Conservation (phyloP, 2,797 vertebrate species). For the Paguma larvata region DNA sequence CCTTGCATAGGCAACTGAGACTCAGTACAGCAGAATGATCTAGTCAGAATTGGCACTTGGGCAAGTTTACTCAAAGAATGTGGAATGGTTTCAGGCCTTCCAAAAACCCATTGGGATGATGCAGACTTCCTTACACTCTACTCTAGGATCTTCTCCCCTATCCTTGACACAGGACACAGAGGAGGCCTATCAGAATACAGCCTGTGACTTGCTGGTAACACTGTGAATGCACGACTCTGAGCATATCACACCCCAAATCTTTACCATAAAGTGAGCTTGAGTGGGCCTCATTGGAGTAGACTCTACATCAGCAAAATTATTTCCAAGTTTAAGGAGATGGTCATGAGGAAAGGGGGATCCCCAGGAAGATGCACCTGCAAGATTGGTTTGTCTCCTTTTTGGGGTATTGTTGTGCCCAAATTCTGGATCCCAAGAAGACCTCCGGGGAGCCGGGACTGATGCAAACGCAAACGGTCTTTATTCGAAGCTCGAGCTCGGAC, state of each 20-base stretch:
- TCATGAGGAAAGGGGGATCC: not conserved
- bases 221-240: not conserved
- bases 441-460: too few species aligned
- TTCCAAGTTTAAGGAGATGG: not conserved
- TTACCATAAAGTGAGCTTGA: not conserved
- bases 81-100: not conserved
- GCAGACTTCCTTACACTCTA: not conserved
- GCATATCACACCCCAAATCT: not conserved
- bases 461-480: too few species aligned
- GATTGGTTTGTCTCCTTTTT: not conserved
- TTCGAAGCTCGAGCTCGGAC: too few species aligned
- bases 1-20: not conserved
- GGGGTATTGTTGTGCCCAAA: not conserved
- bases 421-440: too few species aligned
- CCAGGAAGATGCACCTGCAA: not conserved
- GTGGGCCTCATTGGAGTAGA: not conserved
- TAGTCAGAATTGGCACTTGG: not conserved
- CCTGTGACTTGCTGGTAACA: slow-evolving; percentile 20
- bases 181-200: slow-evolving; percentile 14
- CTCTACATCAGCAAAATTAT: not conserved
- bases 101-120: not conserved
- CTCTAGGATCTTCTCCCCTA: not conserved
- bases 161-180: not conserved
- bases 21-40: not conserved
- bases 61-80: not conserved